Percentiles rank a stretch among this genome's conserved stretches.
These are phyloP conservation scores for Chiloscyllium plagiosum DNA, from an alignment of 2,113 vertebrate genomes.

Conservation along the genomic window DNA sequence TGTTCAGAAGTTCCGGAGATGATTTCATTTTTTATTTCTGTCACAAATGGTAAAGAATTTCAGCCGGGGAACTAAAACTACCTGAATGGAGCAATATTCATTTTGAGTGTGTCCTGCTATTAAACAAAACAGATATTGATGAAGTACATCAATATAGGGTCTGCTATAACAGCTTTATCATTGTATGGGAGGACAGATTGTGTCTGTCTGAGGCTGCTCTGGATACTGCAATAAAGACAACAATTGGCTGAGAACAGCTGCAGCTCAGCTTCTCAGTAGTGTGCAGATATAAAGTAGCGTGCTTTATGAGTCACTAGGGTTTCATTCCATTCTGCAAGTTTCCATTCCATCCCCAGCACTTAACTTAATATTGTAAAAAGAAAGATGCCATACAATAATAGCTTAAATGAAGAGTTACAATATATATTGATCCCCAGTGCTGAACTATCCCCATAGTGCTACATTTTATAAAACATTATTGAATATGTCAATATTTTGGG, in stretches of 20 bases:
- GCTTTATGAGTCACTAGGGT: constrained; percentile 68
- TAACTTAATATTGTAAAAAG: constrained; percentile 67
- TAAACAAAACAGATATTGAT: constrained; percentile 36
- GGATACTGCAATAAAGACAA: constrained; percentile 32
- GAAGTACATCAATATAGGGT: constrained; percentile 20
- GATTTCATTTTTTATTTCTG: constrained; percentile 21
- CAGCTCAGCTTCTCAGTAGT: not conserved
- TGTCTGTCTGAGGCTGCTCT: not conserved
- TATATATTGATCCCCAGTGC: constrained; percentile 42
- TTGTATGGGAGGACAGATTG: constrained; percentile 27
- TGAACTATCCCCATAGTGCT: constrained; percentile 49
- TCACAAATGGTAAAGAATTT: not conserved
- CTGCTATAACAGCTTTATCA: constrained; percentile 14
- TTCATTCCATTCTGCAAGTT: constrained; percentile 68
- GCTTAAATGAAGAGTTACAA: constrained; percentile 50
- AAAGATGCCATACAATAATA: constrained; percentile 56
- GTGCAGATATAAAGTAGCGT: constrained; percentile 39
- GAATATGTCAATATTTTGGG: constrained; percentile 31
- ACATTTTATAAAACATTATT: constrained; percentile 38
- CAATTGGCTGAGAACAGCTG: constrained; percentile 26
- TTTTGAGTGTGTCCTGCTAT: not conserved
- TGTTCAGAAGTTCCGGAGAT: constrained; percentile 38
- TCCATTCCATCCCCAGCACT: constrained; percentile 63
- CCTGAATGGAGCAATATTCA: constrained; percentile 12
- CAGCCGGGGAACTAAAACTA: not conserved